Percentiles rank a stretch among this genome's conserved stretches.
Evolutionary conservation across 2,113 vertebrate species (phyloP).

Genomic region (Gymnocephalus cernua): DNA sequence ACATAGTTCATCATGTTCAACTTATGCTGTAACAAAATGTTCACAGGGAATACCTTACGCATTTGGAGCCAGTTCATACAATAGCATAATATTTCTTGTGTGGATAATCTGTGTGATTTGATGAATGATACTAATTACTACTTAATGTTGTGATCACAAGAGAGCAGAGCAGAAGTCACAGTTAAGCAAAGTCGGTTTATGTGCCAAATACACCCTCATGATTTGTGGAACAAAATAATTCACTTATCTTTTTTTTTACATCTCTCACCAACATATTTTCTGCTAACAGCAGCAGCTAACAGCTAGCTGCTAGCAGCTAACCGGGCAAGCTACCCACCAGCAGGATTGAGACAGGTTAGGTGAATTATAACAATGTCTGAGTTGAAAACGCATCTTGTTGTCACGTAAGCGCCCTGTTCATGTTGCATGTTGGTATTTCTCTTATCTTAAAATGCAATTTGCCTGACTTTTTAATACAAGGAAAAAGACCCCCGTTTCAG

Average conservation of each 20-base stretch:
- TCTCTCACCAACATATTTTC: not conserved
- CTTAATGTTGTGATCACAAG: slow-evolving; percentile 16
- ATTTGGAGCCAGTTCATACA: not conserved
- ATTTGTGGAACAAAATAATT: not conserved
- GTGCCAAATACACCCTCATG: not conserved
- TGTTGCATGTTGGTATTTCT: no score
- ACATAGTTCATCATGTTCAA: not conserved
- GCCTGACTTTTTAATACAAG: not conserved
- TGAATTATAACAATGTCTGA: no score
- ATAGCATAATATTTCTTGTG: not conserved
- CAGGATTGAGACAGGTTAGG: no score
- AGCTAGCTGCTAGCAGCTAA: no score
- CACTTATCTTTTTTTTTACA: not conserved
- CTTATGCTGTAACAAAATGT: not conserved
- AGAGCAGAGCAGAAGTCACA: not conserved
- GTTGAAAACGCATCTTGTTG: no score
- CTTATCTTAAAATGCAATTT: not conserved
- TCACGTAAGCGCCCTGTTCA: no score
- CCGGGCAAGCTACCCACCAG: no score
- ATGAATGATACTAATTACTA: not conserved
- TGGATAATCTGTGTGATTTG: not conserved
- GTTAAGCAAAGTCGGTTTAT: not conserved
- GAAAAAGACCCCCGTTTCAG: not conserved
- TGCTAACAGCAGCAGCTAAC: no score
- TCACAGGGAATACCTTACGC: not conserved